phyloP scores from a whole-genome alignment of 1,140 invertebrate species.

The Bombus pyrosoma region DNA sequence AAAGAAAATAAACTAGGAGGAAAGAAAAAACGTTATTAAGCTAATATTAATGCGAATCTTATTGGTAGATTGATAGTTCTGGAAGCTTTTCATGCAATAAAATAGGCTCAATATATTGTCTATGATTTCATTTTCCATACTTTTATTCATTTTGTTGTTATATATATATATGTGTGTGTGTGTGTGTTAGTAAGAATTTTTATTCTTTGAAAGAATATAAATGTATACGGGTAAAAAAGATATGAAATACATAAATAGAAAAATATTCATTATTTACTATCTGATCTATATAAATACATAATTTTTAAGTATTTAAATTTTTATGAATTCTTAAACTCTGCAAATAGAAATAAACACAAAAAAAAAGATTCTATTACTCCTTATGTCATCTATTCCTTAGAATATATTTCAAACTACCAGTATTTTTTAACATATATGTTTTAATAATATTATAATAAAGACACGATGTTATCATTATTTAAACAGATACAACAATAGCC shows the following conservation, averaged over 20 bases:
- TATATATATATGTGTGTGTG: neutral
- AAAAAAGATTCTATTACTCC: neutral
- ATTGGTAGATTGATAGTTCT: neutral
- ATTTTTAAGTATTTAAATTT: neutral
- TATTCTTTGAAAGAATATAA: neutral
- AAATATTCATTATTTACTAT: neutral
- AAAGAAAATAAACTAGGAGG: neutral
- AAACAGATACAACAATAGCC: neutral
- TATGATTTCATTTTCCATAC: neutral
- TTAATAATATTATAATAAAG: neutral
- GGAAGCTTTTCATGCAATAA: neutral
- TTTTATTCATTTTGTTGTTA: no score
- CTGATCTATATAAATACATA: no score
- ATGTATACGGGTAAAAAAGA: neutral
- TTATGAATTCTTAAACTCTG: neutral
- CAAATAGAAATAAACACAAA: neutral
- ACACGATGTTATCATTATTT: neutral
- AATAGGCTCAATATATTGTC: neutral
- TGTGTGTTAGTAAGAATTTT: neutral
- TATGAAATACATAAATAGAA: neutral
- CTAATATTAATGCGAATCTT: neutral
- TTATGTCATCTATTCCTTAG: neutral
- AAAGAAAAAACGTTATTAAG: neutral
- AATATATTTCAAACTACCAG: neutral
- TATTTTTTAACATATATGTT: neutral